Evolutionary conservation across 2,888 invertebrate genomes (phyloP).

Genomic region (Dryobota labecula): DNA sequence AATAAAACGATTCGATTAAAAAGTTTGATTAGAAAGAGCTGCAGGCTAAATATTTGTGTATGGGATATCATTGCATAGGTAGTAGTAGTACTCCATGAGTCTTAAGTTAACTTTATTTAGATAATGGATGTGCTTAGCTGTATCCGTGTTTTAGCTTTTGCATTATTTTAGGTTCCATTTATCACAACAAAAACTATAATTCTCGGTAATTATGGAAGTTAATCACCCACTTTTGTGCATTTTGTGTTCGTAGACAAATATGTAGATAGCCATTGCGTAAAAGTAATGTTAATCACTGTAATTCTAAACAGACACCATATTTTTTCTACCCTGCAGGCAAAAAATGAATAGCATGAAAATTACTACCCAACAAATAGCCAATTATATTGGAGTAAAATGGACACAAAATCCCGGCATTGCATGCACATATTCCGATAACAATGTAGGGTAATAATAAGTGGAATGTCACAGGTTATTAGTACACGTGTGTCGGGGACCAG

Average conservation of each 20-base stretch:
- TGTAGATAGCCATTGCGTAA: background rate
- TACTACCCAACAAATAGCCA: constrained; percentile 18
- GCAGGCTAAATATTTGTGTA: background rate
- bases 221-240: too few species aligned
- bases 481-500: constrained; percentile 69
- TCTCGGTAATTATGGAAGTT: background rate
- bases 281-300: background rate
- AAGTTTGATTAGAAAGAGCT: constrained; percentile 15
- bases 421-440: constrained; percentile 51
- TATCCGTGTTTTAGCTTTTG: background rate
- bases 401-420: constrained; percentile 54
- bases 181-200: background rate
- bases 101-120: background rate
- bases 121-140: background rate
- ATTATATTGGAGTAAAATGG: constrained; percentile 33
- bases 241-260: background rate
- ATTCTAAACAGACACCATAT: constrained; percentile 6
- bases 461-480: constrained; percentile 77
- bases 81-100: background rate
- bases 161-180: background rate
- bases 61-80: background rate
- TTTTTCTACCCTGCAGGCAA: too few species aligned
- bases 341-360: constrained; percentile 6
- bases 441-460: constrained; percentile 69
- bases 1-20: constrained; percentile 38